These are phyloP conservation scores for Narcine bancroftii DNA, from an alignment of 2,113 vertebrate species.

Conservation along the genomic window DNA sequence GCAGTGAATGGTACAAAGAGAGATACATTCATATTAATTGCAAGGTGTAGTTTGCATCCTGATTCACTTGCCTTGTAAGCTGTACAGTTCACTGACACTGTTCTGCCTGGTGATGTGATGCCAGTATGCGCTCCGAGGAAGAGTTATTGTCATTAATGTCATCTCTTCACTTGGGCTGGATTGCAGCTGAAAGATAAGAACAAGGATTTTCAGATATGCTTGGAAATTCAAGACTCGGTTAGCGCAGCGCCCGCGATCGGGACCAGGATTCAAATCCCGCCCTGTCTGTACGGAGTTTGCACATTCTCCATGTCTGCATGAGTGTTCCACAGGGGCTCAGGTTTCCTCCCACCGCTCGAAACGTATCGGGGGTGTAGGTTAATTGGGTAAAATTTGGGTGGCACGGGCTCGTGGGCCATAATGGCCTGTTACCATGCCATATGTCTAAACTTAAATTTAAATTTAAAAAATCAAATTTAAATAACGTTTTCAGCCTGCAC, in stretches of 20 bases:
- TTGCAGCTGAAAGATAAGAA: conserved; percentile 72
- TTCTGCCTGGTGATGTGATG: conserved; percentile 95
- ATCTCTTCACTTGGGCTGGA: conserved; percentile 72
- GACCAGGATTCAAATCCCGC: too few species aligned
- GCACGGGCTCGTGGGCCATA: too few species aligned
- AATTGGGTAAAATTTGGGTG: too few species aligned
- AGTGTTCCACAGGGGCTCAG: too few species aligned
- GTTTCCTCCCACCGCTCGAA: too few species aligned
- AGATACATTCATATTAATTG: conserved; percentile 40
- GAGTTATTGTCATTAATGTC: conserved; percentile 85
- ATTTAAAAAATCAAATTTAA: too few species aligned
- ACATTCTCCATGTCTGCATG: too few species aligned
- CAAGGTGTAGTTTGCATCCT: conserved; percentile 26
- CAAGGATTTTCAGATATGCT: conserved; percentile 1
- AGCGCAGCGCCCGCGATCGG: too few species aligned
- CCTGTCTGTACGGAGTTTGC: too few species aligned
- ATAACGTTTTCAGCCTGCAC: not conserved
- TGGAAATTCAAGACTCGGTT: not conserved
- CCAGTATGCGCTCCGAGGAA: conserved; percentile 94
- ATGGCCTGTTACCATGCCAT: too few species aligned
- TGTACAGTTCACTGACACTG: conserved; percentile 93
- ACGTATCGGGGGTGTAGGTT: too few species aligned
- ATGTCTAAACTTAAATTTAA: too few species aligned
- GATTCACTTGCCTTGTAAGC: conserved; percentile 80
- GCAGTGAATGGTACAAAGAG: conserved; percentile 45